Base-by-base conservation (phyloP, 1,140 invertebrate genomes). In the Hyles vespertilio region DNA sequence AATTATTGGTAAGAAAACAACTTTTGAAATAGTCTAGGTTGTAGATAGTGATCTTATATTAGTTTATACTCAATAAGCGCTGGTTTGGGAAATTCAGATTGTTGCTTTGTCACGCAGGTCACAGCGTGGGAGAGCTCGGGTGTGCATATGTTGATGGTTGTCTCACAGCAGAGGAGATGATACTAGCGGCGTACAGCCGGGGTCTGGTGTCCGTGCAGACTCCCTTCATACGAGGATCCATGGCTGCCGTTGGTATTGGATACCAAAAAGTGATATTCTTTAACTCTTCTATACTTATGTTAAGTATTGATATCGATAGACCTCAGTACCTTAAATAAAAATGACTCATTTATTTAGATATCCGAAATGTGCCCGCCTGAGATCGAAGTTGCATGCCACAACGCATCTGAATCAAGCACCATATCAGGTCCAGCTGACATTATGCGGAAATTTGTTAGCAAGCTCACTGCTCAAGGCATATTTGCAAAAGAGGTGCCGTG, bases 371-470 rank as follows among this genome's bases (percentile, higher is more conserved):
- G 34, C 94, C 92, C 94, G 67, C 69, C 74, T 12, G 78, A 72
- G 67, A 85, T 95, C 83, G 91, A 93, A 50, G 91, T 94, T 0
- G 94, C 94, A 34, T 96, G 95, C 79, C 94, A 95, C 77, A 96
- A 96, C 79, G 89, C 92, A 4, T 80, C 90, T 8, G 93, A 95
- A 60, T 94, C 92, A 40, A 92, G 94, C 4, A 96, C 94, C 0
- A 91, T 96, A n/a, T 95, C 94, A 11, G 95, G 95, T 11, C 93
- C 93, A 4, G 86, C 85, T 34, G 91, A 92, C 32, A 86, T 87
- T 2, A 92, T 95, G 65, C 79, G 81, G 47, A 76, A 83, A 44
- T 94, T 94, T 73, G 91, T 94, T 0, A 89, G 89, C 32, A 69
- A 93, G 61, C 70, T 94, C 9, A 89, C 93, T 78, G 85, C 85